These are phyloP conservation scores for Argentina silus DNA, from an alignment of 2,797 vertebrate genomes.

Conservation along the genomic window DNA sequence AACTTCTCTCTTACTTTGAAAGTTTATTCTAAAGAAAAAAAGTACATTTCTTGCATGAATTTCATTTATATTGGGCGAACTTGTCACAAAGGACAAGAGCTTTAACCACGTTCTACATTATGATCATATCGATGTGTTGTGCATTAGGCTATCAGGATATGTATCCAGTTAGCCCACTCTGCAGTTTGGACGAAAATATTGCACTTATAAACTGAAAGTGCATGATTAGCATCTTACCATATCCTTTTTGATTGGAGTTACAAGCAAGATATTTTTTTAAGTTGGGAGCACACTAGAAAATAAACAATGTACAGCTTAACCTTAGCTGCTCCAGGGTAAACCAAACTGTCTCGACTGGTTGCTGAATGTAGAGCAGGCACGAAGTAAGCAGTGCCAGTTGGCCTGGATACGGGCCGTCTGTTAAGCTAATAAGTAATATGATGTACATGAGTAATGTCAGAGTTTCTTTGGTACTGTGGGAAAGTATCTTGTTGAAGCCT, in stretches of 20 bases:
- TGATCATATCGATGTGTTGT: not conserved
- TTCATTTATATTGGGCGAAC: too few species aligned
- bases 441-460: constrained; percentile 61
- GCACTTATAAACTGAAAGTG: too few species aligned
- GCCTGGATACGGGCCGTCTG: constrained; percentile 55
- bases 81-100: too few species aligned
- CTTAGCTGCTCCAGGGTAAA: constrained; percentile 48
- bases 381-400: constrained; percentile 63
- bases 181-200: not conserved
- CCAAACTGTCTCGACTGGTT: constrained; percentile 25
- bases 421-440: constrained; percentile 71
- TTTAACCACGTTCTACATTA: too few species aligned
- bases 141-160: not conserved
- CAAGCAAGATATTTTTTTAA: too few species aligned
- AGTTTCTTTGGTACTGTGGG: constrained; percentile 65
- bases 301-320: constrained; percentile 11
- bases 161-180: not conserved
- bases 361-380: constrained; percentile 35
- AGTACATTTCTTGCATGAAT: too few species aligned
- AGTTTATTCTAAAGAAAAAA: too few species aligned
- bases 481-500: constrained; percentile 53
- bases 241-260: too few species aligned
- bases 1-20: too few species aligned
- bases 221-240: too few species aligned
- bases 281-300: too few species aligned